These are phyloP conservation scores for Drosophila colorata DNA, from an alignment of 2,888 invertebrate genomes.

Conservation along the genomic window DNA sequence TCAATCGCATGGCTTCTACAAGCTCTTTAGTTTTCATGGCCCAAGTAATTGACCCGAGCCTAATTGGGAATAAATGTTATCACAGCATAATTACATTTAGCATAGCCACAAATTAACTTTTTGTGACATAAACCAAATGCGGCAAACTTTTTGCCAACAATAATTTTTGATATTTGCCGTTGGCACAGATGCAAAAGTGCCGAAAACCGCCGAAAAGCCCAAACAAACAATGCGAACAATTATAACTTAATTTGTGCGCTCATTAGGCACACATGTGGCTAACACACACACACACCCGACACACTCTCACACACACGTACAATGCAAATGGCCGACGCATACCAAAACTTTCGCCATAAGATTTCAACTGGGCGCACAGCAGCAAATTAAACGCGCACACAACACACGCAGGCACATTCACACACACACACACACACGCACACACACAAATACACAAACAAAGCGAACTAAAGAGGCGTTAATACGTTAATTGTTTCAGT, in stretches of 20 bases:
- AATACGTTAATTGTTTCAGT: constrained; percentile 85
- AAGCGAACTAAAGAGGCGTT: constrained; percentile 83
- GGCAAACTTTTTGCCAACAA: constrained; percentile 46
- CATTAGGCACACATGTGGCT: constrained; percentile 78
- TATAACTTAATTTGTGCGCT: constrained; percentile 82
- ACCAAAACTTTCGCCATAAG: constrained; percentile 62
- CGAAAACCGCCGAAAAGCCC: constrained; percentile 44
- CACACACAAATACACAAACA: constrained; percentile 22
- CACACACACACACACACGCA: constrained; percentile 27
- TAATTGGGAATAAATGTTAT: constrained; percentile 24
- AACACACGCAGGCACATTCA: constrained; percentile 23
- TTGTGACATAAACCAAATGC: constrained; percentile 44
- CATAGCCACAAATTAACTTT: constrained; percentile 60
- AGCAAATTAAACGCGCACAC: constrained; percentile 55
- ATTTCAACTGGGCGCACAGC: constrained; percentile 36
- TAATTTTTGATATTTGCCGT: constrained; percentile 28
- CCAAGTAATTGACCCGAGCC: neutral
- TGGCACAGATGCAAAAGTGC: constrained; percentile 57
- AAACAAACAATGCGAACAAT: constrained; percentile 77
- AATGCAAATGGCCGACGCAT: constrained; percentile 25
- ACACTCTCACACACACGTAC: constrained; percentile 12
- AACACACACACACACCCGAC: constrained; percentile 25
- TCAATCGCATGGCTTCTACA: neutral
- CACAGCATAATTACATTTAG: constrained; percentile 20
- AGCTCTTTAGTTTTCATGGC: neutral